phyloP scores from a whole-genome alignment of 2,888 invertebrate genomes.

The Latheticus oryzae region DNA sequence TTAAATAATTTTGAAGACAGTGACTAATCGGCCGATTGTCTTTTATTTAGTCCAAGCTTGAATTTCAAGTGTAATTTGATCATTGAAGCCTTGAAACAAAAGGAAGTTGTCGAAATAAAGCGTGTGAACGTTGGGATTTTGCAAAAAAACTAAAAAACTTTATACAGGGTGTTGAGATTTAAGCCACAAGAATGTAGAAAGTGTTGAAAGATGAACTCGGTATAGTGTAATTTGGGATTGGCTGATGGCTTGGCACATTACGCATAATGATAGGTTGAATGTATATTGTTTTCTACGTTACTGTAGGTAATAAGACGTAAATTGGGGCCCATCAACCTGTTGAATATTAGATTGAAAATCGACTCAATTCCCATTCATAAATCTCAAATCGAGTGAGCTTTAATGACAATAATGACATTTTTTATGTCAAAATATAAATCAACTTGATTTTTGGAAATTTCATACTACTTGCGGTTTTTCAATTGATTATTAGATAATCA shows the following conservation, averaged over 20 bases:
- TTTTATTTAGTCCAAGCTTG: slow-evolving; percentile 43
- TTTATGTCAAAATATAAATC: no score
- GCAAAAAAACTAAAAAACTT: slow-evolving; percentile 7
- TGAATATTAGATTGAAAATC: slow-evolving; percentile 43
- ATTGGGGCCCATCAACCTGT: slow-evolving; percentile 53
- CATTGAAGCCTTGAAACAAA: slow-evolving; percentile 32
- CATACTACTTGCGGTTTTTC: no score
- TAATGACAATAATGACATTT: no score
- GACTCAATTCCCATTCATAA: slow-evolving; percentile 32
- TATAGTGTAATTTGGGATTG: slow-evolving; percentile 29
- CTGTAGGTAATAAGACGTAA: slow-evolving; percentile 49
- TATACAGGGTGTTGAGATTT: slow-evolving; percentile 12
- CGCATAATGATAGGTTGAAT: slow-evolving; percentile 37
- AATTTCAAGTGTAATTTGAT: slow-evolving; percentile 46
- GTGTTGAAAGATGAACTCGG: no score
- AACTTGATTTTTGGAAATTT: no score
- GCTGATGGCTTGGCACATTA: slow-evolving; percentile 41
- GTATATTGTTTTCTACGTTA: slow-evolving; percentile 46
- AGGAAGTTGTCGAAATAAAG: slow-evolving; percentile 29
- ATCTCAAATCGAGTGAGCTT: slow-evolving; percentile 6
- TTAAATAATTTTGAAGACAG: no score
- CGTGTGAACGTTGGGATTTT: slow-evolving; percentile 7
- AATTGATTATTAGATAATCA: no score
- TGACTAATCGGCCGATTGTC: slow-evolving; percentile 14
- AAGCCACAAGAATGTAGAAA: no score